Base-by-base conservation (phyloP, 2,113 vertebrate genomes). In the Cyrtonyx montezumae region DNA sequence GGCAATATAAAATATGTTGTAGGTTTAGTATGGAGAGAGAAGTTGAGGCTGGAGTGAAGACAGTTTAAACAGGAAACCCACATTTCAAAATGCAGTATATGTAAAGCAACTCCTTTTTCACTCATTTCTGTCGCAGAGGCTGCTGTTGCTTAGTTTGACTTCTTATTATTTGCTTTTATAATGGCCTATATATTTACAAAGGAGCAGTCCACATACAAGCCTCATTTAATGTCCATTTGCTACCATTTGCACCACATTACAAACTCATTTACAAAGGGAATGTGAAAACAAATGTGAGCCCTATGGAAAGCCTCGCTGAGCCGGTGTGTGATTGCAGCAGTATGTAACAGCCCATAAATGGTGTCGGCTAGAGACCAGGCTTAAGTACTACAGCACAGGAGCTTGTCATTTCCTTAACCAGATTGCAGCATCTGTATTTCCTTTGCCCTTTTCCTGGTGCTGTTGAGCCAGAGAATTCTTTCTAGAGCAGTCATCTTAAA, bases 211-310 rank as follows among this genome's bases (percentile, higher is more conserved):
- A 56, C 84, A 48, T 48, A 68, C 79, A 94, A 94, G 85, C 87
- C 76, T 96, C 94, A 90, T 96, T 96, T 96, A 94, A 88, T 66
- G 90, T 86, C 94, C 93, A 96, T 96, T 95, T 92, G 75, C 92
- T 96, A 89, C 92, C 87, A 94, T 95, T 96, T 94, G 82, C 95
- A 94, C 93, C 94, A 90, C 95, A 96, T 96, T 96, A 96, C 89
- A 90, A 92, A 91, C 79, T 83, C 94, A 88, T 96, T 96, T 95
- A 75, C 90, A 63, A 94, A 95, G 87, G 10, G 93, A 81, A 96
- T 90, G 73, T 85, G 90, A 90, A 96, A 94, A 96, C 90, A 91
- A 96, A 92, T 78, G 93, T 83, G 89, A 92, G 79, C 93, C 84
- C 87, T 67, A 51, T 12, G 79, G 91, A 96, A 95, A 96, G 91